Conservation (phyloP, 2,797 vertebrate species). For the Notamacropus eugenii region DNA sequence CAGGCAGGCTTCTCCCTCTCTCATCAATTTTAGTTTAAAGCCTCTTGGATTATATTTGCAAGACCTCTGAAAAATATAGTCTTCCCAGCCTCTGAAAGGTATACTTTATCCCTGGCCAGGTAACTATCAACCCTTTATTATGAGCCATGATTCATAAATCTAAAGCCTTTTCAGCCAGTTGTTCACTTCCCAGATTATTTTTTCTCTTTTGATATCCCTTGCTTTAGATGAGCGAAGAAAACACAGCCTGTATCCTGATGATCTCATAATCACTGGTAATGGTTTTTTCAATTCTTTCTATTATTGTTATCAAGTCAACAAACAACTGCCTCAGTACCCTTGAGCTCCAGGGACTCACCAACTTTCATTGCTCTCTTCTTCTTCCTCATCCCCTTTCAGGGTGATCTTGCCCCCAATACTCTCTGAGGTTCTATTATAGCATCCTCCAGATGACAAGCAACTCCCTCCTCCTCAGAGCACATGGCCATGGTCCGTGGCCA, state of each 20-base stretch:
- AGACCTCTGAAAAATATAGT: neutral
- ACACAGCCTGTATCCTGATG: neutral
- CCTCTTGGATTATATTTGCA: neutral
- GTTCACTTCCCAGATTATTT: neutral
- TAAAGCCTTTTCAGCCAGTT: neutral
- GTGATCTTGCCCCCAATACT: no score
- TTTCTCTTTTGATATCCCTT: neutral
- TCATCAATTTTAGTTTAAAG: neutral
- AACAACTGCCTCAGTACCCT: no score
- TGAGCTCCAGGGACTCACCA: no score
- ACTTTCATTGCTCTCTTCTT: no score
- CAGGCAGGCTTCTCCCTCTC: neutral
- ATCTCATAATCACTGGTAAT: no score
- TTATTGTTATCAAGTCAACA: no score
- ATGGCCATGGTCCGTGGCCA: neutral
- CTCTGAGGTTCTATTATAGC: no score
- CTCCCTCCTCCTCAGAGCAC: no score
- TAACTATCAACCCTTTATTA: neutral
- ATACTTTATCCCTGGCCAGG: neutral
- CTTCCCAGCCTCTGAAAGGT: neutral
- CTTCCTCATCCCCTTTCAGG: no score
- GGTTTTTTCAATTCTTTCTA: no score
- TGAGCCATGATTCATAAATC: neutral
- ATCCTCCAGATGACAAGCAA: no score
- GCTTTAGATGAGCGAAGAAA: neutral